Evolutionary conservation across 2,888 invertebrate genomes (phyloP), one percentile per base, ranked within the genome.

Genomic region (Electrophaes corylata): DNA sequence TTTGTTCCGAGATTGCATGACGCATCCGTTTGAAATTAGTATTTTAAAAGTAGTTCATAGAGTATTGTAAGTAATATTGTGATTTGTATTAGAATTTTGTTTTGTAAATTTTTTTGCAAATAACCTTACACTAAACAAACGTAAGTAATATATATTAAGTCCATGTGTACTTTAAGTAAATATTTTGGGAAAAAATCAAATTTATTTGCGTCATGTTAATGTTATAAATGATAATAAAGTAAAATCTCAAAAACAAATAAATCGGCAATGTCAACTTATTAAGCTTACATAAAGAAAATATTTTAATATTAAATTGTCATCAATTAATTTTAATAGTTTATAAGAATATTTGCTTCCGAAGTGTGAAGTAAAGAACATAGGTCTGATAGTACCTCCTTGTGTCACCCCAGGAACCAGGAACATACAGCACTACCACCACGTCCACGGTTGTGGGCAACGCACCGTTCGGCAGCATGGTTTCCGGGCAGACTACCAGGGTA

Each of bases 391-490:
- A 29, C 2, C 26, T 11, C 57, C 62, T 63, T 59, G 55, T 58
- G 62, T 33, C 33, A 53, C 46, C 10, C 12, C 72, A 91, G 91
- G 90, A 90, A 71, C 91, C 91, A 41, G 91, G 91, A 11, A 70
- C 86, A 47, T 84, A 86, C 72, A 77, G 69, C 57, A 91, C 89
- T 0, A 90, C 91, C 1, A 91, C 88, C 12, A 89, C 86, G 0
- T 83, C 77, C 51, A 78, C 88, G 0, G 86, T 83, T 62, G 69
- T 76, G 59, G 90, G 90, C n/a, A 86, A 87, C 76, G 90, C 91
- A 45, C 91, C 91, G 0, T 88, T 91, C 79, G 91, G 91, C 62
- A 79, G 71, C 69, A 86, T 91, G 87, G 71, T 91, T 59, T 83
- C 84, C 49, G 84, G 83, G 0, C 65, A 83, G 23, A 78, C 85